Percentiles rank a stretch among this genome's conserved stretches.
These are phyloP conservation scores for Xylocopa sonorina DNA, from an alignment of 1,140 invertebrate genomes.

Conservation along the genomic window DNA sequence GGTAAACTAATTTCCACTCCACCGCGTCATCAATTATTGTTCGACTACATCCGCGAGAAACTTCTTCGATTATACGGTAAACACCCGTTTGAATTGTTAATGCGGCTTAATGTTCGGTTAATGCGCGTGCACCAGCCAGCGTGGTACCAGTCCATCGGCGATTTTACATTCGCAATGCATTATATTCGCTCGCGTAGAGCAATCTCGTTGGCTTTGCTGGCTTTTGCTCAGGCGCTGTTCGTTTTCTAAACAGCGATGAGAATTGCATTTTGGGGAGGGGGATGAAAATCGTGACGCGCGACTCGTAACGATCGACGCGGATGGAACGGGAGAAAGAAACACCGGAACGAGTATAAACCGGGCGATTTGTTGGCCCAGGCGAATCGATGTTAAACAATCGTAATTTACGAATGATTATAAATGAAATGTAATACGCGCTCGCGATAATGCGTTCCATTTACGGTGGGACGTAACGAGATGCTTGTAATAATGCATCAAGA, in stretches of 20 bases:
- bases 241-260: neutral
- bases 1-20: no score
- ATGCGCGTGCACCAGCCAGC: neutral
- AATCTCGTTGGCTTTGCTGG: no score
- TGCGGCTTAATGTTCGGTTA: neutral
- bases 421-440: neutral
- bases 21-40: no score
- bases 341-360: no score
- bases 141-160: neutral
- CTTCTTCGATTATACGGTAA: neutral
- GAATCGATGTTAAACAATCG: neutral
- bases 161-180: neutral
- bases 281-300: no score
- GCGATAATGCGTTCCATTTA: neutral
- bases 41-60: neutral
- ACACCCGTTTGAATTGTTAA: neutral
- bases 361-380: neutral
- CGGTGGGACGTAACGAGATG: neutral
- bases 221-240: no score
- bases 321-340: neutral
- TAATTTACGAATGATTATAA: neutral
- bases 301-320: neutral
- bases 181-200: no score
- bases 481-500: conserved; percentile 2
- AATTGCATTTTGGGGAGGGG: no score